Evolutionary conservation across 2,113 vertebrate genomes (phyloP).

Genomic region (Diglossa brunneiventris): DNA sequence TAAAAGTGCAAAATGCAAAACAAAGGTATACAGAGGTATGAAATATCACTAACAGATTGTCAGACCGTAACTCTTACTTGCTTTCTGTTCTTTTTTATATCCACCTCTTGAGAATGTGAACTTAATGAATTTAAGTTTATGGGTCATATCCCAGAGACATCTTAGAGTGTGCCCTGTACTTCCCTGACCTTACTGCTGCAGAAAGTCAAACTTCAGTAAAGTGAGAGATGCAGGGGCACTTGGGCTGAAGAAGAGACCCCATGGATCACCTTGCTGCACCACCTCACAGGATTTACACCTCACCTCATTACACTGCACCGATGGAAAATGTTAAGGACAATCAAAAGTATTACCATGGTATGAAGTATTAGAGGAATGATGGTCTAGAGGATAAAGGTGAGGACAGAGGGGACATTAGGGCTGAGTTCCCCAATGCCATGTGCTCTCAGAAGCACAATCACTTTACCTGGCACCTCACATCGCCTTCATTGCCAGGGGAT

Average conservation of each 20-base stretch:
- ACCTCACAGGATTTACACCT: background rate
- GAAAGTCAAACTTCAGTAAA: background rate
- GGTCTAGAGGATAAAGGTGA: background rate
- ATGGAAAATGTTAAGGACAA: background rate
- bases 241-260: background rate
- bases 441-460: background rate
- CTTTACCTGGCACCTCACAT: background rate
- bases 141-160: background rate
- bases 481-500: background rate
- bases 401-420: background rate
- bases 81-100: background rate
- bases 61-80: background rate
- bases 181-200: background rate
- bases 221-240: background rate
- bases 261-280: background rate
- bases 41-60: background rate
- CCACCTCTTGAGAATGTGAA: background rate
- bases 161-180: fast-evolving
- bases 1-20: slow-evolving; percentile 27
- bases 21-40: background rate
- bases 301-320: background rate
- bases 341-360: background rate
- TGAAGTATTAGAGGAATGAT: background rate
- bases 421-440: background rate
- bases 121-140: background rate